Base-by-base conservation (phyloP, 2,888 invertebrate species). In the Neria commutata region DNA sequence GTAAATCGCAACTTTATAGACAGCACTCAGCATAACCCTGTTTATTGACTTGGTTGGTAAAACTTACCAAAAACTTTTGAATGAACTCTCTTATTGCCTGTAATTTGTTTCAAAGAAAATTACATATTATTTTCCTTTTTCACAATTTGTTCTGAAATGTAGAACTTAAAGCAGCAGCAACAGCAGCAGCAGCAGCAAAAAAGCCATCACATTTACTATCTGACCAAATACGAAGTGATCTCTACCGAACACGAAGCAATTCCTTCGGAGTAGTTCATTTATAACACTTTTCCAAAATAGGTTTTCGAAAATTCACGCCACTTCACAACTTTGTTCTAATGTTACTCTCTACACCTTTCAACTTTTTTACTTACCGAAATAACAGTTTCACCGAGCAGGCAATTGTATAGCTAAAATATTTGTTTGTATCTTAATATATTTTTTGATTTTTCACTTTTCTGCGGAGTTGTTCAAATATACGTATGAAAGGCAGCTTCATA, bases 61-160 rank as follows among this genome's bases (percentile, higher is more conserved):
- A 16, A 62, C 62, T 62, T 62, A 62, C 62, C 60, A 55, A 34
- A 47, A 53, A 62, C 17, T 26, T 26, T 51, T 62, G 59, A 50
- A 62, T 62, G 54, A 62, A 62, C 48, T 57, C 48, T 55, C 49
- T 62, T 58, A 63, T 53, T 10, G 54, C 33, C 60, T 63, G 63
- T 16, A 63, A 62, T 46, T 56, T 51, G 47, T 47, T 5, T 2
- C 5, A 26, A 56, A 51, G 46, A 48, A 48, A 51, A 55, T 37
- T 24, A 54, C 46, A 42, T 21, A 25, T 40, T 46, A 46, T 3
- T 45, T 24, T 46, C 23, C 2, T 42, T 23, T 37, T 37, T 37
- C n/a, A 37, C 11, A 37, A 37, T 14, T 37, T 37, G 37, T 14
- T n/a, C 45, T 16, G 23, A 10, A 50, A 17, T n/a, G 25, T 19